A percentile compares a stretch with the other conserved stretches of the same genome.
phyloP scores from a whole-genome alignment of 1,140 invertebrate genomes.

The Gonioctena quinquepunctata region DNA sequence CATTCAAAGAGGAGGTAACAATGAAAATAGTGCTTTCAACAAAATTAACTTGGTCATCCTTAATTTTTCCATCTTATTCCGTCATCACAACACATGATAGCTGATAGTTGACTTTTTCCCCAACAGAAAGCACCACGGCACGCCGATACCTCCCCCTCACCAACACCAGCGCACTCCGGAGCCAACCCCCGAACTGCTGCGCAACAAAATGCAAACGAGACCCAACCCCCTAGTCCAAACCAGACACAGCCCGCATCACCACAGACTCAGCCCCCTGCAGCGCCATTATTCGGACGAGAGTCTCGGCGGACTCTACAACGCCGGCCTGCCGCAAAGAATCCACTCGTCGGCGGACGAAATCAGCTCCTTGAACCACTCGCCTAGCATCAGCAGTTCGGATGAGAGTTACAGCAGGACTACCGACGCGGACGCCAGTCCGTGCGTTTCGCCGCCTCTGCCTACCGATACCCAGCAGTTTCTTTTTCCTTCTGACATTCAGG shows the following conservation, averaged over 20 bases:
- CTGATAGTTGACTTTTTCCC: not conserved
- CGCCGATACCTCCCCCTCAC: slow-evolving; percentile 33
- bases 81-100: too few species aligned
- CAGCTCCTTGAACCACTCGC: slow-evolving; percentile 76
- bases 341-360: slow-evolving; percentile 81
- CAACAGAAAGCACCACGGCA: slow-evolving; percentile 19
- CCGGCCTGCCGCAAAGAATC: slow-evolving; percentile 56
- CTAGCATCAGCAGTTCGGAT: slow-evolving; percentile 78
- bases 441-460: slow-evolving; percentile 62
- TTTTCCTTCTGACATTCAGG: slow-evolving; percentile 65
- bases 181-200: slow-evolving; percentile 37
- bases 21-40: too few species aligned
- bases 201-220: slow-evolving; percentile 44
- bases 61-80: not conserved
- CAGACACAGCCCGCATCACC: slow-evolving; percentile 42
- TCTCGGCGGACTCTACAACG: slow-evolving; percentile 56
- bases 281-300: slow-evolving; percentile 69
- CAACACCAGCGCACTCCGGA: slow-evolving; percentile 45
- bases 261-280: slow-evolving; percentile 54
- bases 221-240: slow-evolving; percentile 52
- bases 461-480: slow-evolving; percentile 62
- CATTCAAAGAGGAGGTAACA: too few species aligned
- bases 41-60: too few species aligned
- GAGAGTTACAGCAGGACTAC: slow-evolving; percentile 79
- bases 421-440: slow-evolving; percentile 66